A percentile compares a stretch with the other conserved stretches of the same genome.
phyloP scores from a whole-genome alignment of 2,113 vertebrate genomes.

The Eptesicus fuscus region DNA sequence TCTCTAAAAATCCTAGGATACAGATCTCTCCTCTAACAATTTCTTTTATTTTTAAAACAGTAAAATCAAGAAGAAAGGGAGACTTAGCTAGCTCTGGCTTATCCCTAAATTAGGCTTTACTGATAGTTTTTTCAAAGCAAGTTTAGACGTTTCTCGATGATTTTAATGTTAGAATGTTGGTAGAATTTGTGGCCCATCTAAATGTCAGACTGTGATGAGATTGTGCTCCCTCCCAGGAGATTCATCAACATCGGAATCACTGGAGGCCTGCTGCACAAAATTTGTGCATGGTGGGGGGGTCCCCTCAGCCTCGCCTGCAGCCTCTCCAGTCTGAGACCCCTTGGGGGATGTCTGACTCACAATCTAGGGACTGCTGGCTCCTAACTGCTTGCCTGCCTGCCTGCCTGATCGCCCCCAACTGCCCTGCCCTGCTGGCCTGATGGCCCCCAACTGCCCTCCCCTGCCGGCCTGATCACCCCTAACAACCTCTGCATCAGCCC shows the following conservation, averaged over 20 bases:
- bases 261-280: too few species aligned
- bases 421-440: too few species aligned
- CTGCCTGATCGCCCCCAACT: too few species aligned
- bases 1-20: neutral
- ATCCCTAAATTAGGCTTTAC: neutral
- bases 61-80: neutral
- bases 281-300: too few species aligned
- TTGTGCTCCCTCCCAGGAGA: neutral
- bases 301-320: too few species aligned
- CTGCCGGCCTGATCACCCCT: too few species aligned
- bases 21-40: neutral
- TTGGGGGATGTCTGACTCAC: too few species aligned
- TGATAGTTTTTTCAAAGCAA: neutral
- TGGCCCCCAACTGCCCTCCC: too few species aligned
- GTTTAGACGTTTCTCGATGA: neutral
- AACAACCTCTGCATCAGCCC: too few species aligned
- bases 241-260: neutral
- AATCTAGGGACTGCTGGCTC: too few species aligned
- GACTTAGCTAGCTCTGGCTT: neutral
- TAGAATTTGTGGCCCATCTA: neutral
- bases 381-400: too few species aligned
- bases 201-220: constrained; percentile 19
- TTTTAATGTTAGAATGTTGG: neutral
- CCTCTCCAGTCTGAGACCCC: too few species aligned
- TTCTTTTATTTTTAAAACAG: neutral